Evolutionary conservation across 2,888 invertebrate species (phyloP), one percentile per base, ranked within the genome.

Genomic region (Diloba caeruleocephala): DNA sequence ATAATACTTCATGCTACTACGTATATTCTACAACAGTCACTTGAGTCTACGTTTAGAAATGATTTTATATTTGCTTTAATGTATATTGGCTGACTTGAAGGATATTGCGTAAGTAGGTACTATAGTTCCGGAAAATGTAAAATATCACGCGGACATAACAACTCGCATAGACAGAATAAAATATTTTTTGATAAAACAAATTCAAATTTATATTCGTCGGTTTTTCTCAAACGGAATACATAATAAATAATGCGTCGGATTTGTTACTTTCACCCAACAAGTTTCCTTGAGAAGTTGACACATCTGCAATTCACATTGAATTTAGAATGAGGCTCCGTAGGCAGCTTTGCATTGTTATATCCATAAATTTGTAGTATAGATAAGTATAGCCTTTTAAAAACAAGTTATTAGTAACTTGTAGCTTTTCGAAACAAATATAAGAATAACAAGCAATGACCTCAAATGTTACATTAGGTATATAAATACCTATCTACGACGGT

Each of bases 251-350:
- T 49, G 21, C 25, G 23, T 51, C 5, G 42, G 39, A 36, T 51
- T 68, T 29, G 51, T 6, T 31, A 48, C 63, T 63, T 58, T 63
- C 52, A 32, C 33, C 44, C 12, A 37, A 41, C 57, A 51, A 51
- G 62, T 63, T 70, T 38, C 46, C 41, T 63, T 67, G 54, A 59
- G 37, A 57, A 57, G 58, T 68, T 64, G 56, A 39, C 43, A 59
- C 62, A 65, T 68, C 50, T 55, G 50, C 61, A 63, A 66, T 71
- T 71, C 58, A 73, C 76, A 76, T 74, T 76, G 76, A 74, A 76
- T 71, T 49, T 52, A 34, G 65, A 69, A 69, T 71, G 52, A 62
- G 50, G 14, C 42, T 36, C 39, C 53, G 33, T 49, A 26, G 56
- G 48, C 36, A 49, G 60, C 48, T 51, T 51, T 45, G 53, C 48